Base-by-base conservation (phyloP, 2,888 invertebrate species). In the Brenthis hecate region DNA sequence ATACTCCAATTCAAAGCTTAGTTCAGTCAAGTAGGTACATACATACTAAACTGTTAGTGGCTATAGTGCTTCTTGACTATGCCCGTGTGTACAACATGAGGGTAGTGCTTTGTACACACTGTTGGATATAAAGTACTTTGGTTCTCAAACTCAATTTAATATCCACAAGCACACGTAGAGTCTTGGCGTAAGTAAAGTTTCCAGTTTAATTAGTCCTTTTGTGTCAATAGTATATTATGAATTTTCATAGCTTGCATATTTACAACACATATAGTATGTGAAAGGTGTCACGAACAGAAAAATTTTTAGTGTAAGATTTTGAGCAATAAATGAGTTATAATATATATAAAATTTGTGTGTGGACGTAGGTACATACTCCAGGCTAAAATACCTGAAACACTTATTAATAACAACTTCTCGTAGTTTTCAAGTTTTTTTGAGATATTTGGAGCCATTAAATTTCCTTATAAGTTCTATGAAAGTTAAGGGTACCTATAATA, bases 101-200 rank as follows among this genome's bases (percentile, higher is more conserved):
- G 53, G 62, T 62, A 62, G 62, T 62, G 62, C 62, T 54, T 19
- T 62, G 62, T 53, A 62, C 43, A 62, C 43, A 62, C 62, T 62
- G 62, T 62, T 19, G 43, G 53, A 62, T 53, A 54, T 51, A 53
- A 16, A 53, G 51, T 53, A 16, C 51, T 53, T 43, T 32, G 19
- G 32, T 16, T 62, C 62, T 51, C 53, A 54, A 53, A 19, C 36
- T 62, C 51, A 62, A 43, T 62, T 53, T 62, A 54, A 62, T 62
- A 53, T 54, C 51, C 36, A 43, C 53, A 62, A 43, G 62, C 53
- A 53, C 32, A 43, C n/a, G 43, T 19, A 53, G n/a, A 36, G 32
- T 19, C 51, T 62, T 16, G 11, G 8, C 51, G n/a, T n/a, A 51
- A 16, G 51, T 4, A 28, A 32, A 50, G 13, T 48, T 50, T 48